Base-by-base conservation (phyloP, 30 jellyfish, hydroid and myxozoan species). In the Cassiopea andromeda region DNA sequence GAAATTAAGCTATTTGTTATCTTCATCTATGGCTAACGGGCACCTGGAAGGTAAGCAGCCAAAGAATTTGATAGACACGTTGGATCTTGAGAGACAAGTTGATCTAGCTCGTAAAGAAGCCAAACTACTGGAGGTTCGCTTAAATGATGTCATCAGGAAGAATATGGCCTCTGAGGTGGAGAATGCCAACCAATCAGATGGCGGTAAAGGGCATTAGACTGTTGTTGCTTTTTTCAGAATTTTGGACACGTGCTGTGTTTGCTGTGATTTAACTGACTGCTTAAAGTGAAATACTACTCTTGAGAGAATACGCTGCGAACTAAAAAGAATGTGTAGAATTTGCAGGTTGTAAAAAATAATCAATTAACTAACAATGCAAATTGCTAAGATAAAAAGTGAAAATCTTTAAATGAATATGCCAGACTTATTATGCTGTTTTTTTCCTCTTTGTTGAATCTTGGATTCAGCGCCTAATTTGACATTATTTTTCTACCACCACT, bases 101-200 rank as follows among this genome's bases (percentile, higher is more conserved):
- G 99, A 96, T 68, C 76, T 97, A 19, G 99, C 99, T 44, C 87
- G 97, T 46, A 96, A 97, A 16, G 99, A 96, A 93, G 99, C 99
- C 12, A 93, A 91, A 73, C 64, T 96, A 73, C 85, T 91, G 67
- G 99, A 96, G 69, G 98, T 97, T 38, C 96, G 97, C 69, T 82
- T 96, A 48, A 96, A 96, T 92, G 97, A 96, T 90, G 97, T 96
- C 90, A 96, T 96, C 89, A 96, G 97, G 19, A 96, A 96, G 90
- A 96, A 96, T 82, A 91, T 96, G 98, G 97, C 99, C 2, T 76
- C 97, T 70, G 98, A 95, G 75, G 89, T 90, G 79, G 98, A 94
- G 71, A 89, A 89, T 18, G 58, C 71, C 44, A 85, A 72, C 76
- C 70, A 91, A 75, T 90, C 89, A 77, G 89, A 85, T 38, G 85